A percentile compares a stretch with the other conserved stretches of the same genome.
These are phyloP conservation scores for Ascidia mentula DNA, from an alignment of 23 tunicate genomes.

Conservation along the genomic window DNA sequence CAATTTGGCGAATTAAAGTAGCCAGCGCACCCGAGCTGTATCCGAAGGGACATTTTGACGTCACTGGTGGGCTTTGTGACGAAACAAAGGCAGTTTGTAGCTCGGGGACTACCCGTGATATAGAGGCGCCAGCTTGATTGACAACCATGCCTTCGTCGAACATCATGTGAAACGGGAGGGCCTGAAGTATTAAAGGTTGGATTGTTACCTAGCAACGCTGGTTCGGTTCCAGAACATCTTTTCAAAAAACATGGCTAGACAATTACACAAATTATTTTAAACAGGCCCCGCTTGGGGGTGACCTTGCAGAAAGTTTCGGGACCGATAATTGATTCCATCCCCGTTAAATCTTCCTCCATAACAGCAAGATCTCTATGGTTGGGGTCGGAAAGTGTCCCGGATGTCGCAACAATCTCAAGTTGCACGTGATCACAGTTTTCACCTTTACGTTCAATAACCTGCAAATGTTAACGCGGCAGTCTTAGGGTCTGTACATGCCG, in stretches of 20 bases:
- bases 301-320: constrained; percentile 80
- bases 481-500: background rate
- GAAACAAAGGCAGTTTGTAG: constrained; percentile 37
- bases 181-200: constrained; percentile 22
- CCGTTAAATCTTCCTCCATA: constrained; percentile 52
- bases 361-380: constrained; percentile 51
- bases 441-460: constrained; percentile 78
- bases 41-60: background rate
- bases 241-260: background rate
- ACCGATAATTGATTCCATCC: constrained; percentile 54
- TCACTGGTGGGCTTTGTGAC: background rate
- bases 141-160: constrained; percentile 80
- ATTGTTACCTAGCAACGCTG: background rate
- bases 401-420: constrained; percentile 63
- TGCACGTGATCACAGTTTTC: constrained; percentile 82
- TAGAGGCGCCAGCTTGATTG: constrained; percentile 75
- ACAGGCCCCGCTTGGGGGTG: background rate
- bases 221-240: background rate
- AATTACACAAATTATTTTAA: background rate
- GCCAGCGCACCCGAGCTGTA: background rate
- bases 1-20: background rate
- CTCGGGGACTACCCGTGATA: constrained; percentile 69
- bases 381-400: constrained; percentile 57
- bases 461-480: background rate
- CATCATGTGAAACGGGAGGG: constrained; percentile 90